These are phyloP conservation scores for Luidia sarsii DNA, from an alignment of 53 echinoderm and acorn worm genomes.

Conservation along the genomic window DNA sequence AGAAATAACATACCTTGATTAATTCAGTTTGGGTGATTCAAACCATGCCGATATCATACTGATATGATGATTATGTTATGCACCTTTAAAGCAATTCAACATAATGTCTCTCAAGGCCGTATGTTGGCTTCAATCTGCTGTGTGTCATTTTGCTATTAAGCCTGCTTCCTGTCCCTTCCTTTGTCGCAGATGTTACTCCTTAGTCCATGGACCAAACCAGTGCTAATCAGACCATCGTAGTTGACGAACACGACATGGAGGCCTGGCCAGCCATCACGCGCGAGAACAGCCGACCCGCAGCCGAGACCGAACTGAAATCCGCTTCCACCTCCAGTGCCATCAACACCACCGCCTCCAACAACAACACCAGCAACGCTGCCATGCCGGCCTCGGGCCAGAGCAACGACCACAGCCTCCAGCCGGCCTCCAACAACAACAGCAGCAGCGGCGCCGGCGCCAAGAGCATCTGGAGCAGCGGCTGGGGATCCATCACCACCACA, in stretches of 20 bases:
- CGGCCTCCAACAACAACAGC: background rate
- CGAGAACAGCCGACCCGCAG: slow-evolving; percentile 24
- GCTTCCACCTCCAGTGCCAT: slow-evolving; percentile 34
- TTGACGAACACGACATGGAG: slow-evolving; percentile 74
- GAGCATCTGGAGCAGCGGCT: slow-evolving; percentile 58
- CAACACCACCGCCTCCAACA: slow-evolving; percentile 18
- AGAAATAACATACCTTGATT: no score
- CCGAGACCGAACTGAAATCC: slow-evolving; percentile 44
- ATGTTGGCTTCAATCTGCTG: no score
- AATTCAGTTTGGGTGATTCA: no score
- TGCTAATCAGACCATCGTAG: slow-evolving; percentile 63
- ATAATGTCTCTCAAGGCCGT: no score
- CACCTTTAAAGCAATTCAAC: no score
- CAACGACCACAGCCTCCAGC: slow-evolving; percentile 34
- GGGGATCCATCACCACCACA: slow-evolving; percentile 66
- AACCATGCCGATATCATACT: no score
- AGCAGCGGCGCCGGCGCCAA: slow-evolving; percentile 18
- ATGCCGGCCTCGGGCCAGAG: slow-evolving; percentile 50
- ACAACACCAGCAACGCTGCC: no score
- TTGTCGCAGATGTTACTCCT: slow-evolving; percentile 45
- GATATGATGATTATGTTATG: no score
- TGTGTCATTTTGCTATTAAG: no score
- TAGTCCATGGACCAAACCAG: slow-evolving; percentile 63
- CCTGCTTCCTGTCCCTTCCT: background rate
- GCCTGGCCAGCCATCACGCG: slow-evolving; percentile 70